phyloP scores from a whole-genome alignment of 2,888 invertebrate species.

The Anodontia alba region DNA sequence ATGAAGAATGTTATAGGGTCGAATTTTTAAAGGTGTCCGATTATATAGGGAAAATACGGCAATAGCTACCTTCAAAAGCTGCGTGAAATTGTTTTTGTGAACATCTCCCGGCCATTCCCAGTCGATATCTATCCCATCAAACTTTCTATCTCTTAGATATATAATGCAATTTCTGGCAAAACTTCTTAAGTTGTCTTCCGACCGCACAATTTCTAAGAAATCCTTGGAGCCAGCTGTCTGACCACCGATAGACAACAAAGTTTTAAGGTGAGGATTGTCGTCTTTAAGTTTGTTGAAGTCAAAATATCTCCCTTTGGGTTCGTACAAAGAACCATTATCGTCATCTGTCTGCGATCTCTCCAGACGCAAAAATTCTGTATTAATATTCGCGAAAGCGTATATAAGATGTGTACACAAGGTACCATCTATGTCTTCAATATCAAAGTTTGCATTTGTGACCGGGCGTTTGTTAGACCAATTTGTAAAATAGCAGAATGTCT shows the following conservation, averaged over 20 bases:
- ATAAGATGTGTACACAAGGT: slow-evolving; percentile 98
- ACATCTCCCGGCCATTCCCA: slow-evolving; percentile 80
- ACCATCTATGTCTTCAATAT: slow-evolving; percentile 93
- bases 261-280: slow-evolving; percentile 69
- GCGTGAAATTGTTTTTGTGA: not conserved
- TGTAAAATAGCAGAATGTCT: slow-evolving; percentile 73
- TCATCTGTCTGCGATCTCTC: slow-evolving; percentile 38
- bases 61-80: not conserved
- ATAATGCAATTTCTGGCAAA: slow-evolving; percentile 69
- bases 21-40: too few species aligned
- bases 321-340: slow-evolving; percentile 52
- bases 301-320: slow-evolving; percentile 58
- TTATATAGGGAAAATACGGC: too few species aligned
- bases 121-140: slow-evolving; percentile 80
- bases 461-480: slow-evolving; percentile 75
- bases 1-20: too few species aligned
- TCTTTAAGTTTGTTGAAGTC: slow-evolving; percentile 74
- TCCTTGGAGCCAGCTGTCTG: slow-evolving; percentile 48
- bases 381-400: slow-evolving; percentile 98
- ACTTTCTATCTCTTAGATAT: slow-evolving; percentile 71
- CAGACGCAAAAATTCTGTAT: slow-evolving; percentile 93
- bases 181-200: slow-evolving; percentile 56
- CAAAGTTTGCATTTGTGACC: slow-evolving; percentile 61
- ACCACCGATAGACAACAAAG: slow-evolving; percentile 80
- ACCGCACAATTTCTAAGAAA: slow-evolving; percentile 63